Evolutionary conservation across 2,888 invertebrate species (phyloP).

Genomic region (Lapara coniferarum): DNA sequence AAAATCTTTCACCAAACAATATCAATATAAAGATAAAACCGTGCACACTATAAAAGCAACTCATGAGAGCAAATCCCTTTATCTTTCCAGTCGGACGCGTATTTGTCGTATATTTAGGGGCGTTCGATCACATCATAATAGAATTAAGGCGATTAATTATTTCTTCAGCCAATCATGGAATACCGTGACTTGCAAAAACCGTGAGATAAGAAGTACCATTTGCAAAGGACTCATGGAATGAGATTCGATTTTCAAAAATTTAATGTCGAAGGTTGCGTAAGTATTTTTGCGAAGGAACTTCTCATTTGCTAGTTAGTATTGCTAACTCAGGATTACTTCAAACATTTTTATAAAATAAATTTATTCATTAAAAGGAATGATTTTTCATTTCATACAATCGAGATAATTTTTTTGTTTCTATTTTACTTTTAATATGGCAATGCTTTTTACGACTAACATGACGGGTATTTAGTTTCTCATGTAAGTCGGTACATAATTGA

Average conservation of each 20-base stretch:
- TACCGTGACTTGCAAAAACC: slow-evolving; percentile 35
- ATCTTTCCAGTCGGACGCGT: slow-evolving; percentile 60
- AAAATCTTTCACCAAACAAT: background rate
- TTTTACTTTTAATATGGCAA: no score
- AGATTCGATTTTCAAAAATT: background rate
- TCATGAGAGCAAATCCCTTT: slow-evolving; percentile 42
- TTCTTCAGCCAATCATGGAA: slow-evolving; percentile 42
- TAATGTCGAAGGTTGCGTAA: background rate
- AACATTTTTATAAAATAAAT: no score
- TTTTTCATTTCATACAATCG: no score
- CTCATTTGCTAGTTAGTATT: no score
- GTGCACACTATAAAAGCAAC: slow-evolving; percentile 22
- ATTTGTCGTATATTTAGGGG: slow-evolving; percentile 49
- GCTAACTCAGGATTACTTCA: no score
- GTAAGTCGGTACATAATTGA: no score
- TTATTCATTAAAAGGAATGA: no score
- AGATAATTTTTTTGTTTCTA: no score
- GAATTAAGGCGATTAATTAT: slow-evolving; percentile 62
- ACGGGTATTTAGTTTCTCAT: no score
- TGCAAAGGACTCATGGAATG: background rate
- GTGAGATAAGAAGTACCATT: slow-evolving; percentile 2
- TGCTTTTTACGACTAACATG: no score
- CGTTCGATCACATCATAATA: slow-evolving; percentile 54
- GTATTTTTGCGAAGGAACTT: background rate
- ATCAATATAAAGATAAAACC: background rate